A percentile compares a stretch with the other conserved stretches of the same genome.
phyloP scores from a whole-genome alignment of 2,888 invertebrate genomes.

The Hecatera dysodea region DNA sequence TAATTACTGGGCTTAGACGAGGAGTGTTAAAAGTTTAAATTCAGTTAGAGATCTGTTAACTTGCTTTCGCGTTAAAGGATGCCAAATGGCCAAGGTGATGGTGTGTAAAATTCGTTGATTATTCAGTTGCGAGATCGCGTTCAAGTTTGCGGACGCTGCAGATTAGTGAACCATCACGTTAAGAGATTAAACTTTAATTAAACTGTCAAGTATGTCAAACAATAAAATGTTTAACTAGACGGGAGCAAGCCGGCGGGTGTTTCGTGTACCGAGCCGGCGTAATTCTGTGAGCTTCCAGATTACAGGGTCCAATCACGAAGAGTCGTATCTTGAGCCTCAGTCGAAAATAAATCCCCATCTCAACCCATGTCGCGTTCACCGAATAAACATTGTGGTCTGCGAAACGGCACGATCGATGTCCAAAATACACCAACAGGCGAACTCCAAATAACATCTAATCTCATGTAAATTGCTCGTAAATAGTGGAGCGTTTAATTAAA shows the following conservation, averaged over 20 bases:
- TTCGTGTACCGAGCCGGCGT: conserved; percentile 58
- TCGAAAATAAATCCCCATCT: conserved; percentile 82
- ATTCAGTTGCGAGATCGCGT: conserved; percentile 50
- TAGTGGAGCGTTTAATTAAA: conserved; percentile 75
- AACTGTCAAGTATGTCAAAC: conserved; percentile 64
- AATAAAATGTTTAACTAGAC: conserved; percentile 67
- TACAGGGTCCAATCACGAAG: conserved; percentile 78
- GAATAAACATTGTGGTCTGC: conserved; percentile 82
- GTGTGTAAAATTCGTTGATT: conserved; percentile 56
- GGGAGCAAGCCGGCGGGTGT: conserved; percentile 45
- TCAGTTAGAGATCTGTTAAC: conserved; percentile 66
- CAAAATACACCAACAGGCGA: conserved; percentile 76
- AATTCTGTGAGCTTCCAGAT: conserved; percentile 72
- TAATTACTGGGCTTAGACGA: conserved; percentile 79
- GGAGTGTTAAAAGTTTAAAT: conserved; percentile 78
- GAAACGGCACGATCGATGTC: conserved; percentile 77
- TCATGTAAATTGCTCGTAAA: conserved; percentile 77
- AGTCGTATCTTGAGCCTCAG: conserved; percentile 79
- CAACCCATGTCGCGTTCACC: conserved; percentile 78
- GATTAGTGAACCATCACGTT: conserved; percentile 59
- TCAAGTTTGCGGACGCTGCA: conserved; percentile 33
- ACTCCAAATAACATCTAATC: conserved; percentile 76
- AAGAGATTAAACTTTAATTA: conserved; percentile 68
- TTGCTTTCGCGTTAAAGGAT: conserved; percentile 55
- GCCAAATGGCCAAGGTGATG: conserved; percentile 59